Evolutionary conservation across 2,888 invertebrate species (phyloP), one percentile per base, ranked within the genome.

Genomic region (Cataglyphis cursor): DNA sequence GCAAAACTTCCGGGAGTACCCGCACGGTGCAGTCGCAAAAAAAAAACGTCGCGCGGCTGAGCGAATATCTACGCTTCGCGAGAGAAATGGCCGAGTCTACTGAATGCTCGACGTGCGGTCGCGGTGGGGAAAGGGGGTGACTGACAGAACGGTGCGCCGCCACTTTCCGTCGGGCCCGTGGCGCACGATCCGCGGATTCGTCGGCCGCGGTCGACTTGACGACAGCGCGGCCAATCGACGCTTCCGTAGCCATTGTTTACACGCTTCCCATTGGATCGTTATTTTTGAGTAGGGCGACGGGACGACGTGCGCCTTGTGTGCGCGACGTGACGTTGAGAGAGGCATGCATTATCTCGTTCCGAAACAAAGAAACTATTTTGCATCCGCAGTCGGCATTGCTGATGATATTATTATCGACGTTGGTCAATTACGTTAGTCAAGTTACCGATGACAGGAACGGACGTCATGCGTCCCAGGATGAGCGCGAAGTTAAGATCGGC

Each of bases 21-120:
- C 93, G 93, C 92, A 91, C 92, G 89, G 85, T 89, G 87, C 35
- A 87, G 44, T 74, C 70, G 65, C 44, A 44, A 74, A 85, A 89
- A 89, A 91, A 91, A 93, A 85, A 85, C 85, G 84, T 82, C 88
- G 83, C 81, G 74, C 86, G 75, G 75, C 84, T 75, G 83, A 88
- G 72, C 90, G 83, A 84, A 82, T 85, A 88, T 89, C 89, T 92
- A 89, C 87, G 90, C 89, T 92, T 92, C 92, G 91, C 93, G 91
- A 93, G 92, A 93, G 94, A 94, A 95, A 94, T 95, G 94, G 95
- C 94, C 94, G 95, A 94, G 93, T 94, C 94, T 91, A 91, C 92
- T 91, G 92, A 91, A 89, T 84, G 90, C 84, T 86, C 88, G 88
- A 85, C 88, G 88, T 89, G 88, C 89, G 83, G 73, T 83, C 82